Evolutionary conservation across 2,113 vertebrate species (phyloP).

Genomic region (Meriones unguiculatus): DNA sequence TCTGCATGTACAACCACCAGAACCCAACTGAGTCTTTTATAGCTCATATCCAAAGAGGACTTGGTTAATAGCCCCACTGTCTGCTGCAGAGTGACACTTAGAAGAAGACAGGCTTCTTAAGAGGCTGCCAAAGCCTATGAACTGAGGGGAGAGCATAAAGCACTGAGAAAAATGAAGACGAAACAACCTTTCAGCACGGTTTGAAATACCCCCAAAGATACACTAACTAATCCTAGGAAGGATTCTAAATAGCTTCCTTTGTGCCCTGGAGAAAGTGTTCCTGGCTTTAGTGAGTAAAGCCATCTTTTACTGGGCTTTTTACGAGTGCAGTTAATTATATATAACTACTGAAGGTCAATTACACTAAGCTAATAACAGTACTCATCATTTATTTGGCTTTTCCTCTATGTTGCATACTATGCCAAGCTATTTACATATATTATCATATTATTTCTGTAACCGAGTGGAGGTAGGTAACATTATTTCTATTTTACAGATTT

Average conservation of each 20-base stretch:
- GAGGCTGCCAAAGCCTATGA: slow-evolving; percentile 12
- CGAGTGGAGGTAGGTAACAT: background rate
- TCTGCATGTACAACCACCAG: background rate
- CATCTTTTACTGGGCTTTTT: slow-evolving; percentile 51
- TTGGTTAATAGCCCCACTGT: slow-evolving; percentile 26
- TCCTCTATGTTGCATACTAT: background rate
- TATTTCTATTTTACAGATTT: slow-evolving; percentile 54
- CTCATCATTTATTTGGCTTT: slow-evolving; percentile 54
- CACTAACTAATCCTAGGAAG: slow-evolving; percentile 3
- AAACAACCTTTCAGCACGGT: background rate
- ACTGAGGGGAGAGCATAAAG: slow-evolving; percentile 17
- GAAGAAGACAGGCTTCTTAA: slow-evolving; percentile 33
- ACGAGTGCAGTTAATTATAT: slow-evolving; percentile 66
- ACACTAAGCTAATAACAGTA: slow-evolving; percentile 49
- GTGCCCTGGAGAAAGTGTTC: slow-evolving; percentile 55
- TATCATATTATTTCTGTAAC: slow-evolving; percentile 41
- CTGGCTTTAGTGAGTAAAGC: slow-evolving; percentile 40
- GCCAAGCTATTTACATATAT: slow-evolving; percentile 17
- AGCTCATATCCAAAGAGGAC: slow-evolving; percentile 43
- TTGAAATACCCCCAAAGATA: slow-evolving; percentile 62
- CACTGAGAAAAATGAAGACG: background rate
- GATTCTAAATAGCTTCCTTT: slow-evolving; percentile 48
- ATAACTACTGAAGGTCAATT: slow-evolving; percentile 50
- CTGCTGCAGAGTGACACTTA: background rate
- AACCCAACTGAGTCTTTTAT: slow-evolving; percentile 35